A percentile compares a stretch with the other conserved stretches of the same genome.
Conservation (phyloP, 2,888 invertebrate species). For the Tanytarsus gracilentus region DNA sequence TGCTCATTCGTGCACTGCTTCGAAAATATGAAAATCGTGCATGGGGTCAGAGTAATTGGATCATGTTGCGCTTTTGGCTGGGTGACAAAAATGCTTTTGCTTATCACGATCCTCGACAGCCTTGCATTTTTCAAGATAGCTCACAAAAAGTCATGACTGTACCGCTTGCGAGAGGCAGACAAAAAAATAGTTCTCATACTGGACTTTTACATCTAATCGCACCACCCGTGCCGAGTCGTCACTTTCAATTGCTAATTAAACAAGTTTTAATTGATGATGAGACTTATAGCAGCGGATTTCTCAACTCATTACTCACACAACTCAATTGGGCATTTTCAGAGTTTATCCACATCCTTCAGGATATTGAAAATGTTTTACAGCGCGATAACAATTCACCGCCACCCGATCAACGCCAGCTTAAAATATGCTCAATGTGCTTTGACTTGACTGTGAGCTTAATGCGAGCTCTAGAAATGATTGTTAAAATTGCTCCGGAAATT, state of each 20-base stretch:
- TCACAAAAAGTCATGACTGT: conserved; percentile 35
- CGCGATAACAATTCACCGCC: conserved; percentile 47
- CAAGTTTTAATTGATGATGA: conserved; percentile 53
- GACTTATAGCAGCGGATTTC: conserved; percentile 55
- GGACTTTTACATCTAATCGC: conserved; percentile 42
- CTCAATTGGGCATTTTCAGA: conserved; percentile 84
- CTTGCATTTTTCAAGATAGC: conserved; percentile 48
- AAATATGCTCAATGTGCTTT: conserved; percentile 76
- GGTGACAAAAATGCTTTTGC: conserved; percentile 73
- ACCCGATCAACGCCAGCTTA: conserved; percentile 68
- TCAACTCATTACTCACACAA: conserved; percentile 71
- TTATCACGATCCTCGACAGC: conserved; percentile 54
- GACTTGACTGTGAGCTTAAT: conserved; percentile 69
- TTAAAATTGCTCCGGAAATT: conserved; percentile 54
- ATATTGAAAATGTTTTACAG: conserved; percentile 58
- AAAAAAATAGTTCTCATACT: conserved; percentile 42
- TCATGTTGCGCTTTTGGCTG: conserved; percentile 73
- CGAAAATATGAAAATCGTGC: conserved; percentile 73
- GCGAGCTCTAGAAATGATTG: conserved; percentile 71
- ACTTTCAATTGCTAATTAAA: conserved; percentile 49
- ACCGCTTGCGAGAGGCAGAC: conserved; percentile 40
- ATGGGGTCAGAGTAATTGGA: conserved; percentile 80
- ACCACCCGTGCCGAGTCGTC: conserved; percentile 40
- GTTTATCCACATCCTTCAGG: conserved; percentile 75
- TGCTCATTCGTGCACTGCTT: conserved; percentile 59